A percentile compares a stretch with the other conserved stretches of the same genome.
Conservation (phyloP, 2,888 invertebrate species). For the Pristionchus entomophagus region DNA sequence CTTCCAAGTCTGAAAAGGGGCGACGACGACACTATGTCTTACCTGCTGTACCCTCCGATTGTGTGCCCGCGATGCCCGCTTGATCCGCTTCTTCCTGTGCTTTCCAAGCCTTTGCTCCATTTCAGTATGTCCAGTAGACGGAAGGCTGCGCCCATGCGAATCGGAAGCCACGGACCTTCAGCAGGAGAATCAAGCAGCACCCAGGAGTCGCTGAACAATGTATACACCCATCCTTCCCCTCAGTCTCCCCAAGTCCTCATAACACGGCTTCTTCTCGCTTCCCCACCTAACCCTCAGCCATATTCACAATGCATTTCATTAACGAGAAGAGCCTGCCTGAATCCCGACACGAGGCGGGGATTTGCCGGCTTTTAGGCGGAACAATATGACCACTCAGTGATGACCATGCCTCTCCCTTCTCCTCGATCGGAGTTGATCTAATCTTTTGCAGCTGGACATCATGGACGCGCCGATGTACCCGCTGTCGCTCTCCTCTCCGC, state of each 20-base stretch:
- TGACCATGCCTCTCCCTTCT: neutral
- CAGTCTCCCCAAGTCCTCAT: neutral
- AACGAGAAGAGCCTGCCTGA: slow-evolving; percentile 9
- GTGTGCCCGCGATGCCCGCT: neutral
- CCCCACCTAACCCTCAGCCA: neutral
- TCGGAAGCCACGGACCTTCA: slow-evolving; percentile 43
- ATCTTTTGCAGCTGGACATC: neutral
- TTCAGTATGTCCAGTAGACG: slow-evolving; percentile 73
- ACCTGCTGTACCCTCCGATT: neutral
- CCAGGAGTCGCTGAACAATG: neutral
- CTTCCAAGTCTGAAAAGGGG: neutral
- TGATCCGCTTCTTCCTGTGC: neutral
- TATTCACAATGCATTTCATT: slow-evolving; percentile 48
- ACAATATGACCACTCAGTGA: neutral
- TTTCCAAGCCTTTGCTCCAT: slow-evolving; percentile 25
- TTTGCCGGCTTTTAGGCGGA: neutral
- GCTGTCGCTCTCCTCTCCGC: neutral
- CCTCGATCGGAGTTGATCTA: neutral
- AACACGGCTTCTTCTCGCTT: slow-evolving; percentile 23
- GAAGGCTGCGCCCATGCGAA: slow-evolving; percentile 68
- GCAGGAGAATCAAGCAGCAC: neutral
- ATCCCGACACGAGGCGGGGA: neutral
- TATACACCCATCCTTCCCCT: slow-evolving; percentile 7
- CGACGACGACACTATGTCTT: neutral
- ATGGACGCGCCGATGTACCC: slow-evolving; percentile 7